These are phyloP conservation scores for Taenioides sp. DNA, from an alignment of 2,797 vertebrate species.

Conservation along the genomic window DNA sequence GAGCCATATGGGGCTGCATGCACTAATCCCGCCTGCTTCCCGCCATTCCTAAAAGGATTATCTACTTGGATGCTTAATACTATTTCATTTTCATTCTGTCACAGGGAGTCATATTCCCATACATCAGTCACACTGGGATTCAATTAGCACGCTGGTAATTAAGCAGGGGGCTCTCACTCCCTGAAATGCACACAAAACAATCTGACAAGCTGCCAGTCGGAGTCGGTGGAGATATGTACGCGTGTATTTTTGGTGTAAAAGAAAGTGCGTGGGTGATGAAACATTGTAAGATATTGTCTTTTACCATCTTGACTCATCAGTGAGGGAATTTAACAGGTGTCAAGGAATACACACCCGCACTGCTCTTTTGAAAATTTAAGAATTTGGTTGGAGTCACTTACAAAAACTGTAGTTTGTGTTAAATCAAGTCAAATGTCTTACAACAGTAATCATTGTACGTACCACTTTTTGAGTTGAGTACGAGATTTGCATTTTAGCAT, in stretches of 20 bases:
- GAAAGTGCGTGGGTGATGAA: slow-evolving; percentile 9
- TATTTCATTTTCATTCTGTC: slow-evolving; percentile 65
- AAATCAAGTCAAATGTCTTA: too few species aligned
- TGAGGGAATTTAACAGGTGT: too few species aligned
- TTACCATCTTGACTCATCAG: slow-evolving; percentile 8
- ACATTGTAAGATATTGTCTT: slow-evolving; percentile 14
- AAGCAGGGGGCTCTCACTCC: slow-evolving; percentile 50
- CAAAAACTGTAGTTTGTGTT: too few species aligned
- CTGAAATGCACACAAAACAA: slow-evolving; percentile 43
- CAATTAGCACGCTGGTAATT: slow-evolving; percentile 66
- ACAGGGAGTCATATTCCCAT: slow-evolving; percentile 45
- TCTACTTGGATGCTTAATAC: slow-evolving; percentile 61
- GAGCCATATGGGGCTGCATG: slow-evolving; percentile 38
- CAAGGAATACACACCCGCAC: not conserved
- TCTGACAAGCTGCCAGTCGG: slow-evolving; percentile 32
- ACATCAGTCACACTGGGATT: slow-evolving; percentile 66
- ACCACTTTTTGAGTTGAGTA: too few species aligned
- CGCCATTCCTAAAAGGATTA: slow-evolving; percentile 70
- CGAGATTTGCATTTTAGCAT: too few species aligned
- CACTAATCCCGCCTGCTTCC: slow-evolving; percentile 57
- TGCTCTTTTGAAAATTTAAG: not conserved
- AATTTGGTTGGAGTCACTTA: too few species aligned
- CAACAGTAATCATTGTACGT: too few species aligned
- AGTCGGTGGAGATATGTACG: not conserved
- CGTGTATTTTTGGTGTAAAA: slow-evolving; percentile 6